These are phyloP conservation scores for Folsomia manolachei DNA, from an alignment of 2,888 invertebrate genomes.

Conservation along the genomic window DNA sequence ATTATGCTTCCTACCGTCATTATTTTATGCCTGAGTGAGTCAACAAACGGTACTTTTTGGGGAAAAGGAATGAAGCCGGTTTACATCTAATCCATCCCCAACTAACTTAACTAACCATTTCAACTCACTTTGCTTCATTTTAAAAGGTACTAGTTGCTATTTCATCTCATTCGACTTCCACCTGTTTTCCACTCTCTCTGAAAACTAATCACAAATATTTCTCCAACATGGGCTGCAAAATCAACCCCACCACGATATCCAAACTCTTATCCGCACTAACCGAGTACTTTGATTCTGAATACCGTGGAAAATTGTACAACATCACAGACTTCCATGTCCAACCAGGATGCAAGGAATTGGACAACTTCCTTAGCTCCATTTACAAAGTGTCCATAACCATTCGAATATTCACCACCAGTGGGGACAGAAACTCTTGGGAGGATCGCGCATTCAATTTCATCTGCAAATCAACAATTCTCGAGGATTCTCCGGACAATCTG, in stretches of 20 bases:
- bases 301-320: constrained; percentile 19
- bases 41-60: background rate
- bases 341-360: constrained; percentile 31
- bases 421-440: constrained; percentile 1
- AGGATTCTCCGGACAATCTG: constrained; percentile 14
- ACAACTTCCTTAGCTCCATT: constrained; percentile 44
- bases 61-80: background rate
- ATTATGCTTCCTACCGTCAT: no score
- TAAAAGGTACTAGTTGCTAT: no score
- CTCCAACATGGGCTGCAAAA: background rate
- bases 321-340: constrained; percentile 34
- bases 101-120: no score
- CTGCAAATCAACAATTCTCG: constrained; percentile 34
- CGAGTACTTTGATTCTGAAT: constrained; percentile 29
- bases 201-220: no score
- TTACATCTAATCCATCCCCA: background rate
- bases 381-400: constrained; percentile 27
- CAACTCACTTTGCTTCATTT: background rate
- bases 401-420: background rate
- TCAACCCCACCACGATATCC: constrained; percentile 14
- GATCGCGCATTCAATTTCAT: constrained; percentile 23
- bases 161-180: no score
- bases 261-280: constrained; percentile 34
- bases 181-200: no score
- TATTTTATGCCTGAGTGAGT: no score